Base-by-base conservation (phyloP, 2,888 invertebrate genomes). In the Scotopteryx bipunctaria region DNA sequence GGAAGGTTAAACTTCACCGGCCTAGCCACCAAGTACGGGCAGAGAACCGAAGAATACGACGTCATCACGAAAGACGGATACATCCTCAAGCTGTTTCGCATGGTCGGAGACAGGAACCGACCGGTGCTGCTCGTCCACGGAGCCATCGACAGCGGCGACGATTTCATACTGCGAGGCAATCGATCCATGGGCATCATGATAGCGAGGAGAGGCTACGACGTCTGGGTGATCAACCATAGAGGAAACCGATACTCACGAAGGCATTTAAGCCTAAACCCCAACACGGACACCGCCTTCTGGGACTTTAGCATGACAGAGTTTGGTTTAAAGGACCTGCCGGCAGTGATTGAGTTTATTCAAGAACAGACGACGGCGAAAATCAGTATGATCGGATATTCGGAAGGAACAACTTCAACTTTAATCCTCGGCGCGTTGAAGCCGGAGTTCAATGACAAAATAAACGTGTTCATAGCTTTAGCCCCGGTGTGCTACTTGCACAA, bases 281-380 rank as follows among this genome's bases (percentile, higher is more conserved):
- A 78, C 35, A 56, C 27, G 0, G 82, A 91, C 35, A 46, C 60
- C 13, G 42, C 64, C 0, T 92, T 76, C 61, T 92, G 92, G 92
- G 57, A 85, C 35, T 92, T 89, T 60, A 92, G 92, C 53, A 93
- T 91, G 83, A 93, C 95, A 69, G 94, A 96, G 68, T 93, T 94
- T 73, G 95, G 94, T 0, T 62, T 76, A 13, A 91, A 91, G 61
- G 96, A 96, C 71, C 61, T 95, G 0, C 93, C 95, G 0, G 92
- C 94, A 0, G 92, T 91, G 72, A 92, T 82, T 9, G 81, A 83
- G 52, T 73, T 67, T 5, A 54, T 83, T 5, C 44, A 76, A 5
- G 43, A 64, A 0, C 55, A 58, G 5, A 94, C 94, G 0, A 83
- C 87, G 0, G 52, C 81, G 3, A 78, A 91, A 38, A 55, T 95